These are phyloP conservation scores for Dasypolia templi DNA, from an alignment of 2,888 invertebrate species.

Conservation along the genomic window DNA sequence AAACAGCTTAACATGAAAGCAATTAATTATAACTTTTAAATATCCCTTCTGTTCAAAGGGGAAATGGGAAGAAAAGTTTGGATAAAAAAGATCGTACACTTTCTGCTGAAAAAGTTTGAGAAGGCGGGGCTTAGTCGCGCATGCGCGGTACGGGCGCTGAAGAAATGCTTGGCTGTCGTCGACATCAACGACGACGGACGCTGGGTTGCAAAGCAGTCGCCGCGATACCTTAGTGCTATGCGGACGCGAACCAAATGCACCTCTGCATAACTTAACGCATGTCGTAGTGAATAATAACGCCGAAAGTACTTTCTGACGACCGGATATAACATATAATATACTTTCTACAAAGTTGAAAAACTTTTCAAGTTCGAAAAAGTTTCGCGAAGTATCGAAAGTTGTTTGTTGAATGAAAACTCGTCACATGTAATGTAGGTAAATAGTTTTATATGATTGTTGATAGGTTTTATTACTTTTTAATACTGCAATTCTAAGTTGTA, in stretches of 20 bases:
- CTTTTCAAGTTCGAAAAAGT: conserved; percentile 69
- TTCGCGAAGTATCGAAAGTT: conserved; percentile 68
- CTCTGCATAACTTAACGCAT: conserved; percentile 64
- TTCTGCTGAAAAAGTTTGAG: conserved; percentile 80
- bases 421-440: conserved; percentile 59
- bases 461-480: conserved; percentile 32
- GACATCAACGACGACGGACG: conserved; percentile 78
- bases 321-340: conserved; percentile 52
- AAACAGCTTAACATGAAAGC: conserved; percentile 46
- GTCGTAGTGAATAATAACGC: conserved; percentile 71
- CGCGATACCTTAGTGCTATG: conserved; percentile 81
- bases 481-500: neutral
- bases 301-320: conserved; percentile 54
- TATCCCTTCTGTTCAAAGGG: conserved; percentile 59
- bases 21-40: conserved; percentile 69
- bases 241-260: conserved; percentile 85
- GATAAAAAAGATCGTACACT: conserved; percentile 65
- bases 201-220: conserved; percentile 80
- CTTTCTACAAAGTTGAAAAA: conserved; percentile 63
- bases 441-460: conserved; percentile 30
- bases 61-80: conserved; percentile 70
- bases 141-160: conserved; percentile 79
- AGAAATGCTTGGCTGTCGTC: conserved; percentile 83
- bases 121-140: conserved; percentile 81
- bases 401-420: conserved; percentile 71